These are phyloP conservation scores for Orthosia cruda DNA, from an alignment of 2,888 invertebrate species.

Conservation along the genomic window DNA sequence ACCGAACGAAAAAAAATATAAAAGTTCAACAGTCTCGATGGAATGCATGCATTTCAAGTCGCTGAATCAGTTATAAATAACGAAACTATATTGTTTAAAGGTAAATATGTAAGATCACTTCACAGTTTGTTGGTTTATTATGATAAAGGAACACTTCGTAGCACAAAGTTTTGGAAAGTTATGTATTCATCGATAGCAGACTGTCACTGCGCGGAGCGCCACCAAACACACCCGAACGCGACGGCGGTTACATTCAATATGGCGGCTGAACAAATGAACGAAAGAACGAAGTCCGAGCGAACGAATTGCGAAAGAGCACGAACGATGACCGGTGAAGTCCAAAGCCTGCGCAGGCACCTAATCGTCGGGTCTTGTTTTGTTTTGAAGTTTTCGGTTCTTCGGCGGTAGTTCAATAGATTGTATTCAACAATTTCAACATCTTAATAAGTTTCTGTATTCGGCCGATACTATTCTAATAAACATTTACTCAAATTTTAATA, in stretches of 20 bases:
- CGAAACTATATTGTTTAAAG: slow-evolving; percentile 53
- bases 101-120: slow-evolving; percentile 72
- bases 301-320: slow-evolving; percentile 62
- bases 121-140: slow-evolving; percentile 74
- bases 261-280: slow-evolving; percentile 77
- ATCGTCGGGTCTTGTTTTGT: slow-evolving; percentile 38
- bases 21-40: slow-evolving; percentile 90
- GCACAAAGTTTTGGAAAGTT: slow-evolving; percentile 82
- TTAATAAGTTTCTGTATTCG: slow-evolving; percentile 8
- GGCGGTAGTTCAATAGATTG: background rate
- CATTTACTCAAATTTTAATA: slow-evolving; percentile 12
- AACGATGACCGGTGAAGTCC: slow-evolving; percentile 56
- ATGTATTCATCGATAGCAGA: slow-evolving; percentile 82
- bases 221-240: slow-evolving; percentile 76
- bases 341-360: slow-evolving; percentile 56
- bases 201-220: slow-evolving; percentile 85
- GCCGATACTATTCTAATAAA: slow-evolving; percentile 24
- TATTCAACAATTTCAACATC: background rate
- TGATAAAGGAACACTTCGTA: slow-evolving; percentile 70
- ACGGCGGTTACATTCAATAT: slow-evolving; percentile 85
- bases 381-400: slow-evolving; percentile 25
- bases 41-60: slow-evolving; percentile 90
- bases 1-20: slow-evolving; percentile 84
- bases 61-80: slow-evolving; percentile 74
- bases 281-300: slow-evolving; percentile 67